Evolutionary conservation across 2,888 invertebrate species (phyloP), one percentile per base, ranked within the genome.

Genomic region (Macaria notata): DNA sequence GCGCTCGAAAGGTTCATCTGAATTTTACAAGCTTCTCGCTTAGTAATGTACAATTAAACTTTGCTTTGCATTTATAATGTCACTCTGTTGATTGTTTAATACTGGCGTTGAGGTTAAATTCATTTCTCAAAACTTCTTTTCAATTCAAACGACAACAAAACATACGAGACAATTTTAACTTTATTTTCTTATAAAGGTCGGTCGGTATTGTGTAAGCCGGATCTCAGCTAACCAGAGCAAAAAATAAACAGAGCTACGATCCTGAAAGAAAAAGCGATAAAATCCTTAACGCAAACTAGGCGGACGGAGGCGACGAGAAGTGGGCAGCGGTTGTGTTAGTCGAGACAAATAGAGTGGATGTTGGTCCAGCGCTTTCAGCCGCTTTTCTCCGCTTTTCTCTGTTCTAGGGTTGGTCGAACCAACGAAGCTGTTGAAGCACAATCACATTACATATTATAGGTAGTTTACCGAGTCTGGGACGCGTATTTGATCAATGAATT

Each of bases 301-400:
- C 71, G 78, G 78, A 79, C 79, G 78, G 78, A 79, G 79, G 78
- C 81, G 79, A 75, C 77, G 78, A 78, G 81, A 84, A 84, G 84
- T 84, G 84, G 84, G 78, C 81, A 79, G 81, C 78, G 82, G 81
- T 82, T 76, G 83, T 79, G 83, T 81, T 84, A 80, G 80, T 68
- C 71, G 84, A 83, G 83, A 84, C 85, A 87, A 86, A 86, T 86
- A 84, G 82, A 82, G 78, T 81, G 74, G 81, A 80, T 77, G 81
- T 79, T 82, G 80, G 77, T 74, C 71, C 75, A 75, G 74, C 78
- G 79, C 76, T 76, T 76, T 72, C 77, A 74, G 74, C 71, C 74
- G 73, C 69, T 69, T 64, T 75, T 19, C 19, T 19, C 71, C 74
- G 73, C 69, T 69, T 64, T 36, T 73, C 73, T 73, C 69, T 66